Base-by-base conservation (phyloP, 2,113 vertebrate genomes). In the Lagopus muta region DNA sequence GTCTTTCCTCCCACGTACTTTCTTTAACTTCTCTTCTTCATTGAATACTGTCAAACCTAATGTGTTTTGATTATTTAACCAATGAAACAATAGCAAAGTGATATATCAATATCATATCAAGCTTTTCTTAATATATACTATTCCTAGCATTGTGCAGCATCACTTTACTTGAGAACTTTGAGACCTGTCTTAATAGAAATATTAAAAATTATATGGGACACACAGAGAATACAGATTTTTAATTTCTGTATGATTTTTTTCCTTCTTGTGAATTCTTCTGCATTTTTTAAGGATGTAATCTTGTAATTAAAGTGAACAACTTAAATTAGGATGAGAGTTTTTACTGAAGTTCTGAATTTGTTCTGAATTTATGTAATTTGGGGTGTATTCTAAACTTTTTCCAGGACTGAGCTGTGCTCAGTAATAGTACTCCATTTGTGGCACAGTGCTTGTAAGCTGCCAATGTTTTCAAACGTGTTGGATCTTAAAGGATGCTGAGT, bases 381-480 rank as follows among this genome's bases (percentile, higher is more conserved):
- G n/a, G 45, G 11, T 66, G 3, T 0, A 5, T 45, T 75, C 58
- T 89, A 34, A 86, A 80, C 50, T 73, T 76, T 62, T 85, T 60
- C 27, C 25, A 71, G 3, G 20, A 1, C 3, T 25, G 69, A 60
- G 12, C 3, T 83, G 19, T 16, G 3, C 30, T 45, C 42, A 2
- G 48, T 30, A 36, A 27, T 54, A 88, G 8, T n/a, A 13, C 16
- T 60, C 2, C 5, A 13, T 66, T 60, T 83, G 55, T 60, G 79
- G 32, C 42, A 89, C 34, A 65, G 61, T 69, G 12, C 84, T 84
- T 86, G 47, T 61, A 84, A 93, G 54, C 18, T 48, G 25, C 52
- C 69, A 62, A 57, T 15, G 22, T 45, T 91, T 62, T 79, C 52
- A 76, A 52, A 42, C 7, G 2, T 21, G 2, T 4, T 82, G 48